Base-by-base conservation (phyloP, 2,888 invertebrate species). In the Magallana nippona region DNA sequence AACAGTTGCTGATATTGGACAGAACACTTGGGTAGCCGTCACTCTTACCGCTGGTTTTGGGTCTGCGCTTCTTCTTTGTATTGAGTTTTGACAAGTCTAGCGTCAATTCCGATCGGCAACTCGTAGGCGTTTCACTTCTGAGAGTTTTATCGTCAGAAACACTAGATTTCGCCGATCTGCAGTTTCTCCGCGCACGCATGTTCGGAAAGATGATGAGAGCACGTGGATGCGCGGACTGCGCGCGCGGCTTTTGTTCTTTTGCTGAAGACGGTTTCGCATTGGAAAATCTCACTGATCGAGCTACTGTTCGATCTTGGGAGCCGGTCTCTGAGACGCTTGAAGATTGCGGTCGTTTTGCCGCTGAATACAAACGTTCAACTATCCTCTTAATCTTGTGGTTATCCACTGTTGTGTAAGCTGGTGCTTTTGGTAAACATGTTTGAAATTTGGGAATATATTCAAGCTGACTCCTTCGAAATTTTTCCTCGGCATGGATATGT, bases 341-440 rank as follows among this genome's bases (percentile, higher is more conserved):
- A 1, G 71, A 32, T 13, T 71, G 13, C 11, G 71, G 71, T 15
- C 71, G 27, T 71, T 27, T 71, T n/a, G n/a, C 15, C 1, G 71
- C 32, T 5, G 27, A 27, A 27, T 71, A 71, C 22, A 71, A 22
- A 71, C 71, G 71, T 71, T 71, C 32, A 11, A 71, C 71, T 13
- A 71, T 71, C 22, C 15, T 71, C 32, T 10, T 71, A 1, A 71
- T 32, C 71, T 71, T 71, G 15, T 32, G 22, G 27, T 22, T 71
- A 32, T 27, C 32, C 27, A 27, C 71, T 0, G 71, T 15, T 27
- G 27, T 71, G 27, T 71, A 27, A 2, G 71, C 71, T 13, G 71
- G 71, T 27, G 71, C 27, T 71, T 22, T 27, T 15, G 71, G 71
- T 71, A 71, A 27, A 71, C 71, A 71, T 2, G 71, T 71, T 71